Evolutionary conservation across 2,797 vertebrate species (phyloP), one percentile per base, ranked within the genome.

Genomic region (Todus mexicanus): DNA sequence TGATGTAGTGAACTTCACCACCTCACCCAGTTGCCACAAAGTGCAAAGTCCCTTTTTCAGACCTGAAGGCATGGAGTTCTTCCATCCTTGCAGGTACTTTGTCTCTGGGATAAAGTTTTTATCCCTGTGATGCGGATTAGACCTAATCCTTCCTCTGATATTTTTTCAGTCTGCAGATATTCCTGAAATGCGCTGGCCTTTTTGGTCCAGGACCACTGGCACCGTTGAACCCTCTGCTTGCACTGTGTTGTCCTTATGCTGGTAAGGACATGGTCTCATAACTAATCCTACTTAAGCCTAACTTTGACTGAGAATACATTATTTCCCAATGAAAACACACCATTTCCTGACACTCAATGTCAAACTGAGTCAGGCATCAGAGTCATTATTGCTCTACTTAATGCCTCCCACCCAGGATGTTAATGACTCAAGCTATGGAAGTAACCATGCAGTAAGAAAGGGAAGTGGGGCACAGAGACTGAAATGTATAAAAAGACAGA

Each of bases 321-420:
- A 59, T 51, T 92, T 81, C 42, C 50, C 59, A 59, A 14, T 56
- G 57, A 87, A 85, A 89, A 83, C 12, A 45, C 59, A 91, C 37
- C 10, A 25, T 80, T 93, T 92, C 87, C 89, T 92, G 75, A 63
- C 87, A 90, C 12, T 74, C 73, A 53, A 0, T 70, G 48, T 90
- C 84, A 95, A 85, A 87, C 91, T 89, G 92, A 95, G 73, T 95
- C 92, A 96, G 89, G 47, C 59, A 87, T 69, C 68, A 85, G 68
- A 91, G 64, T 92, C 71, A 89, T 87, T 84, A 79, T 45, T 87
- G 70, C 64, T 94, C 91, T 89, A 40, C 45, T 95, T 94, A 83
- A 95, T 92, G 89, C 87, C 91, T 93, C 92, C 89, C 89, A 96
- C 94, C 73, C 59, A 70, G 79, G 70, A 69, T 93, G 87, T 15